phyloP scores from a whole-genome alignment of 2,888 invertebrate species.

The Agriopis aurantiaria region DNA sequence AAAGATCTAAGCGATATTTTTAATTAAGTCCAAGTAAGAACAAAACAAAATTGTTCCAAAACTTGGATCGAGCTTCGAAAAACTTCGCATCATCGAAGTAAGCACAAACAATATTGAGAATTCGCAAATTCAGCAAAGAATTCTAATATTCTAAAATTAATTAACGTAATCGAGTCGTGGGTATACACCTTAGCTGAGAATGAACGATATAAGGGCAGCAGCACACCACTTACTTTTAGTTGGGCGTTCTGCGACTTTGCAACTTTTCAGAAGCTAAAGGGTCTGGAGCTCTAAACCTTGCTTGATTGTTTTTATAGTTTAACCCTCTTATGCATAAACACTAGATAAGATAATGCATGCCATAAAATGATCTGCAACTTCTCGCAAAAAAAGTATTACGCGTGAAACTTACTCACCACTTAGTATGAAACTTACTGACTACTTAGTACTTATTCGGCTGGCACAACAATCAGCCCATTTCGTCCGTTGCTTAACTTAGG shows the following conservation, averaged over 20 bases:
- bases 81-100: slow-evolving; percentile 39
- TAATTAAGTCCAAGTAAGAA: slow-evolving; percentile 36
- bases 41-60: slow-evolving; percentile 42
- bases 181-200: slow-evolving; percentile 47
- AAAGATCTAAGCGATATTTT: slow-evolving; percentile 24
- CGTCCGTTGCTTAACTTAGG: too few species aligned
- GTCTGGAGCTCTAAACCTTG: too few species aligned
- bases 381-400: too few species aligned
- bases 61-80: slow-evolving; percentile 33
- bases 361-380: too few species aligned
- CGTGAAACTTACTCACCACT: too few species aligned
- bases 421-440: too few species aligned
- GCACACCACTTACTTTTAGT: not conserved
- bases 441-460: too few species aligned
- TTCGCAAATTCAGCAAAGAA: slow-evolving; percentile 53
- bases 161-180: slow-evolving; percentile 56
- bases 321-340: too few species aligned
- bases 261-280: too few species aligned
- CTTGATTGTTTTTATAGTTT: too few species aligned
- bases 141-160: slow-evolving; percentile 57
- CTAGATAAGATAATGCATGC: too few species aligned
- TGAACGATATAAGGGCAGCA: slow-evolving; percentile 30
- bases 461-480: too few species aligned
- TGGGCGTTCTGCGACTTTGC: not conserved
- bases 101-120: slow-evolving; percentile 53